phyloP scores from a whole-genome alignment of 1,140 invertebrate genomes.

The Agrypnia vestita region DNA sequence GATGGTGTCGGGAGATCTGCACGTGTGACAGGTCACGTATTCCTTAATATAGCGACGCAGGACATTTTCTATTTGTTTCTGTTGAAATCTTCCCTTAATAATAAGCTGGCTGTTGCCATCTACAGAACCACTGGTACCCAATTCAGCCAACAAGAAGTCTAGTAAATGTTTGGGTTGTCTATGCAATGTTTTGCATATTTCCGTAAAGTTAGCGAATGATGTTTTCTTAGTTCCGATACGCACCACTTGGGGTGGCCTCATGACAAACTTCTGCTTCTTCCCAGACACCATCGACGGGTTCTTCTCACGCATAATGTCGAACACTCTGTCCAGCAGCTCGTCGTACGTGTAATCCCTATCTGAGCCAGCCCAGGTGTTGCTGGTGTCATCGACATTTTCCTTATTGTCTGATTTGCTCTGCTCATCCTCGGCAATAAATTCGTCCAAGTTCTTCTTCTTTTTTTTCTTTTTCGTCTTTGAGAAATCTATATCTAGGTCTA shows the following conservation, averaged over 20 bases:
- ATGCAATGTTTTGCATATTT: slow-evolving; percentile 93
- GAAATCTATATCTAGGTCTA: slow-evolving; percentile 88
- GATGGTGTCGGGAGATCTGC: slow-evolving; percentile 98
- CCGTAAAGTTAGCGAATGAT: slow-evolving; percentile 99
- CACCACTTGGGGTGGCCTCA: slow-evolving; percentile 98
- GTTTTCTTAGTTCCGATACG: slow-evolving; percentile 99
- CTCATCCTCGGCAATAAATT: slow-evolving; percentile 84
- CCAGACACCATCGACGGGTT: slow-evolving; percentile 99
- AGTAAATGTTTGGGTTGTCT: slow-evolving; percentile 98
- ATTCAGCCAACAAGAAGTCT: slow-evolving; percentile 97
- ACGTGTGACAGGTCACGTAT: slow-evolving; percentile 99
- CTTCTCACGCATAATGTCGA: slow-evolving; percentile 99
- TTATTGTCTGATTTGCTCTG: slow-evolving; percentile 82
- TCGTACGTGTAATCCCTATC: slow-evolving; percentile 98
- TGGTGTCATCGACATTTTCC: slow-evolving; percentile 86
- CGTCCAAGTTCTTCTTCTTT: slow-evolving; percentile 91
- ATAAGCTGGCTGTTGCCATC: slow-evolving; percentile 98
- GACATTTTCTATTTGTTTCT: slow-evolving; percentile 99
- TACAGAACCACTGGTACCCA: slow-evolving; percentile 96
- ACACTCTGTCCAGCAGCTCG: slow-evolving; percentile 96
- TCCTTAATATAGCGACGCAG: slow-evolving; percentile 98
- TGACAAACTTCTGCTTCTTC: slow-evolving; percentile 98
- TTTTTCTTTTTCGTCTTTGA: slow-evolving; percentile 95
- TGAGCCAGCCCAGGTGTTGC: slow-evolving; percentile 82
- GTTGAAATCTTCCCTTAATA: slow-evolving; percentile 99